phyloP scores from a whole-genome alignment of 2,113 vertebrate genomes.

The Anthoscopus minutus region DNA sequence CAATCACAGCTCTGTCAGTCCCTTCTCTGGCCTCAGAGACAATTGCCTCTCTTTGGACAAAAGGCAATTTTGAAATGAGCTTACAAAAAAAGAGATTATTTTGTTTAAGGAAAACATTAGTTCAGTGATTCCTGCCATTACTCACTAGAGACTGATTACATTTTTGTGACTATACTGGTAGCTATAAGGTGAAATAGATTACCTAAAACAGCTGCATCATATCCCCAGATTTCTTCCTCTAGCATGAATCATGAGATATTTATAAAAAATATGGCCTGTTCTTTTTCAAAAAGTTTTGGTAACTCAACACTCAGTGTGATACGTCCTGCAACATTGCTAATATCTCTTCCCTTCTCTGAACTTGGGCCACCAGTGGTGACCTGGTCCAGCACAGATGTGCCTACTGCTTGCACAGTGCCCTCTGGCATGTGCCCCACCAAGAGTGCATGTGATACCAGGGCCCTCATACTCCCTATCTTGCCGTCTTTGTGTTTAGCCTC shows the following conservation, averaged over 20 bases:
- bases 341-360: background rate
- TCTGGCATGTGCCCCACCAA: background rate
- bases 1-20: background rate
- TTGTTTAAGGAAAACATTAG: background rate
- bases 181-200: background rate
- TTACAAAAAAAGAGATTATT: background rate
- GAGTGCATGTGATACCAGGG: no score
- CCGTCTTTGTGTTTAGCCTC: background rate
- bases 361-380: background rate
- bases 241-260: background rate
- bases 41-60: background rate
- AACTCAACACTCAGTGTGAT: background rate
- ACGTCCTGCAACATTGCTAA: background rate
- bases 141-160: background rate
- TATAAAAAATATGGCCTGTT: rapidly evolving
- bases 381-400: rapidly evolving
- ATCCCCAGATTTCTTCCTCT: background rate
- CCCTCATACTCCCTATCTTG: rapidly evolving
- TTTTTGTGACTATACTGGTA: background rate
- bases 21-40: background rate
- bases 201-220: background rate
- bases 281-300: background rate
- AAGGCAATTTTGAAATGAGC: background rate
- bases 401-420: background rate
- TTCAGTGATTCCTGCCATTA: background rate